A percentile compares a stretch with the other conserved stretches of the same genome.
Evolutionary conservation across 2,797 vertebrate species (phyloP).

Genomic region (Syndactyla subalaris): DNA sequence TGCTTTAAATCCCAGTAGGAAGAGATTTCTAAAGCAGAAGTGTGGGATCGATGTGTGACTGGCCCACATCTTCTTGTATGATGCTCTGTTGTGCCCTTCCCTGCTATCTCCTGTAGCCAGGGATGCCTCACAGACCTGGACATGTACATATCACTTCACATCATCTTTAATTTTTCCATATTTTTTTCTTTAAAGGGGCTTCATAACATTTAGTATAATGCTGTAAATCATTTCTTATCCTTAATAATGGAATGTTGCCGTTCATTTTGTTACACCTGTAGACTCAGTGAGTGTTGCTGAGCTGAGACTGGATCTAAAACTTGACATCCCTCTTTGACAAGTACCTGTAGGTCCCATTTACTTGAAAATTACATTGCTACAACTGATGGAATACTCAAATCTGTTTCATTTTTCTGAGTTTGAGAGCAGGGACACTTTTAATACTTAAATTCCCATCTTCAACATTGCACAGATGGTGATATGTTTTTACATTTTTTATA

Average conservation of each 20-base stretch:
- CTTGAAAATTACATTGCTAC: neutral
- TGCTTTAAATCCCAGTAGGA: neutral
- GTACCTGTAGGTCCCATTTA: neutral
- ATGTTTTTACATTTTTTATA: conserved; percentile 36
- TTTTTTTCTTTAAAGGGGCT: neutral
- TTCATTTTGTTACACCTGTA: neutral
- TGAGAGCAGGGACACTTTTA: neutral
- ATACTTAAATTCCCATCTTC: conserved; percentile 26
- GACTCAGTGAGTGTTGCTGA: neutral
- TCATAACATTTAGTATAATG: neutral
- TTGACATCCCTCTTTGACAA: neutral
- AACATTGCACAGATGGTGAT: conserved; percentile 45
- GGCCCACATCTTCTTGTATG: fast-evolving
- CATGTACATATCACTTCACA: neutral
- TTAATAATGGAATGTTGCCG: neutral
- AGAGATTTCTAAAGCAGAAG: neutral
- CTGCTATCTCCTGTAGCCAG: neutral
- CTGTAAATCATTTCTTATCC: neutral
- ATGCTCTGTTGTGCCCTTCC: neutral
- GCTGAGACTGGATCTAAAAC: neutral
- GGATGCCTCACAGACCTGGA: neutral
- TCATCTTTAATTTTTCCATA: neutral
- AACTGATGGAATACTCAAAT: neutral
- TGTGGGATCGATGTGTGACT: neutral
- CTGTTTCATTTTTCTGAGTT: neutral